A percentile compares a stretch with the other conserved stretches of the same genome.
Conservation (phyloP, 92 coral and sea anemone genomes). For the Zoanthus solanderi region DNA sequence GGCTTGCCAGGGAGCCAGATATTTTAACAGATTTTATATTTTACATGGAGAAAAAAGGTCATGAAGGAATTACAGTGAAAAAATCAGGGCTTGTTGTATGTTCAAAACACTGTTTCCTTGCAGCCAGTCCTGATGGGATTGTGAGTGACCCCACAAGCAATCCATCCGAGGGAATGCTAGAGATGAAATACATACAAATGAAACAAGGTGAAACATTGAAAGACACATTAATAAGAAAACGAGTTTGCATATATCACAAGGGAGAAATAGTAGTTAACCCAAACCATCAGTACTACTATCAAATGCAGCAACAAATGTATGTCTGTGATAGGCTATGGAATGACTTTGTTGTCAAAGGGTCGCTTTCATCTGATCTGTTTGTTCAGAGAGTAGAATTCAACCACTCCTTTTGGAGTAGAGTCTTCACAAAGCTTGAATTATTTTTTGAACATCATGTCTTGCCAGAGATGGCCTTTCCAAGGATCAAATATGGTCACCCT, state of each 20-base stretch:
- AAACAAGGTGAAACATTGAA: constrained; percentile 23
- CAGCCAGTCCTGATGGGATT: constrained; percentile 50
- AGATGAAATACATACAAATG: constrained; percentile 39
- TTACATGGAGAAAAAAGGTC: constrained; percentile 38
- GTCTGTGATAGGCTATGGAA: too few relatives aligned
- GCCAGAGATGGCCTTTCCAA: too few relatives aligned
- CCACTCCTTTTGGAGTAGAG: too few relatives aligned
- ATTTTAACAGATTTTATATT: constrained; percentile 1
- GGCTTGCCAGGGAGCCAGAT: constrained; percentile 50
- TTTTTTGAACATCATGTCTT: too few relatives aligned
- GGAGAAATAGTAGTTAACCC: constrained; percentile 10
- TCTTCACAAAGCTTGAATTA: too few relatives aligned
- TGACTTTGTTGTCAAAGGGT: too few relatives aligned
- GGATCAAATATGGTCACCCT: too few relatives aligned
- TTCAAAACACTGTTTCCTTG: constrained; percentile 44
- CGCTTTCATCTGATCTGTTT: too few relatives aligned
- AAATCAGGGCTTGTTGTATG: constrained; percentile 33
- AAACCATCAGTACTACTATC: constrained; percentile 44
- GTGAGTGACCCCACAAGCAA: constrained; percentile 11
- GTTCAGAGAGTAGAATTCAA: too few relatives aligned
- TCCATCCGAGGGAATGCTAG: constrained; percentile 39
- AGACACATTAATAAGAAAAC: constrained; percentile 28
- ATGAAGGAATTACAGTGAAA: constrained; percentile 38
- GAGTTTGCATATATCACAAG: constrained; percentile 4
- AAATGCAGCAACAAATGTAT: constrained; percentile 41